These are phyloP conservation scores for Limnephilus rhombicus DNA, from an alignment of 2,888 invertebrate genomes.

Conservation along the genomic window DNA sequence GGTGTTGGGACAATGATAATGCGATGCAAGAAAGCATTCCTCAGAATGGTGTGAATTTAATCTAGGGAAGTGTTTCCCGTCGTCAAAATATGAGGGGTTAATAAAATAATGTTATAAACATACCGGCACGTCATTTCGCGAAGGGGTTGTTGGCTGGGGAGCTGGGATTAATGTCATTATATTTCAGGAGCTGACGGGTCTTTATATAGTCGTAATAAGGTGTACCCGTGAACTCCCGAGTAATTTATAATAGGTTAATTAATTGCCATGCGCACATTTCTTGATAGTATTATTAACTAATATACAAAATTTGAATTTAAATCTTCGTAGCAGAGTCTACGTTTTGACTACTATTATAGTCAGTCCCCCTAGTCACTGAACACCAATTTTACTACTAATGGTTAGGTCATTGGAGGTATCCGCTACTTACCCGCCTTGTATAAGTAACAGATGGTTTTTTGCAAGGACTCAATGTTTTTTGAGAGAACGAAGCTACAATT, in stretches of 20 bases:
- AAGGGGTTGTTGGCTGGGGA: background rate
- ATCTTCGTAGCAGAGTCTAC: background rate
- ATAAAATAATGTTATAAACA: conserved; percentile 1
- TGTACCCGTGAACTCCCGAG: background rate
- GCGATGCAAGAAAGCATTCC: background rate
- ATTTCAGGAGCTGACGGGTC: background rate
- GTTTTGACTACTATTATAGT: no score
- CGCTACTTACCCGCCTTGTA: no score
- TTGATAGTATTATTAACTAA: background rate
- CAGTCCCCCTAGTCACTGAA: no score
- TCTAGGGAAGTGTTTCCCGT: background rate
- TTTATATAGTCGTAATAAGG: background rate
- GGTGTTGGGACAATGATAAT: background rate
- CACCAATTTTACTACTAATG: no score
- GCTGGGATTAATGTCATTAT: background rate
- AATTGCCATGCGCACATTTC: background rate
- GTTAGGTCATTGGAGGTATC: no score
- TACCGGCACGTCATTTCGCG: background rate
- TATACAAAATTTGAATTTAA: background rate
- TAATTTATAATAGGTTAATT: background rate
- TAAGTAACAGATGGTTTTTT: no score
- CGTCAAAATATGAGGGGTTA: background rate
- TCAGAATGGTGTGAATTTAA: background rate
- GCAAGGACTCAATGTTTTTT: no score
- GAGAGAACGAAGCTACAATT: no score